Conservation (phyloP, 2,113 vertebrate genomes). For the Chaetorhynchus papuensis region DNA sequence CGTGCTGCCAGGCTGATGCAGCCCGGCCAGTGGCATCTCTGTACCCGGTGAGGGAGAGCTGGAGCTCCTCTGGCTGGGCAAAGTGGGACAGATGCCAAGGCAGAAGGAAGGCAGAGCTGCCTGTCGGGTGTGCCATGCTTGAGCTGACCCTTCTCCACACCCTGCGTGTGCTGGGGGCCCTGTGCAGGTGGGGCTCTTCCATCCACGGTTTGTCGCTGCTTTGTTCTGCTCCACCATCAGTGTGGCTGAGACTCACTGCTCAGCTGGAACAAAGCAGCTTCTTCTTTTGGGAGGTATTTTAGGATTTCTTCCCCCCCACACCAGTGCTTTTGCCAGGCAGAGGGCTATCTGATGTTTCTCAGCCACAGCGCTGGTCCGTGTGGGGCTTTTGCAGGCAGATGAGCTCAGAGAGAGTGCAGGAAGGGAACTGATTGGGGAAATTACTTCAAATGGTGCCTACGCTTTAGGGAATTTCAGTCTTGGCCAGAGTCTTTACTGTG, state of each 20-base stretch:
- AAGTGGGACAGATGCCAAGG: neutral
- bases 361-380: neutral
- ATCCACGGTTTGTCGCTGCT: rapidly evolving
- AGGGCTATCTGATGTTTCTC: neutral
- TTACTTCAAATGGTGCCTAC: neutral
- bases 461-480: neutral
- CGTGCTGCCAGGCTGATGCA: neutral
- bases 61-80: neutral
- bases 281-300: neutral
- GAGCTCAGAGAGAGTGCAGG: neutral
- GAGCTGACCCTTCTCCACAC: neutral
- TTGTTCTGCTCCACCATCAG: neutral
- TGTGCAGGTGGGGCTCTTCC: neutral
- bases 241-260: neutral
- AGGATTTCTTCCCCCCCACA: neutral
- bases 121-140: rapidly evolving
- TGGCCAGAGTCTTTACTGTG: neutral
- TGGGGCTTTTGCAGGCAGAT: neutral
- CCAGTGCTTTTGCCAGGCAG: neutral
- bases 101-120: neutral
- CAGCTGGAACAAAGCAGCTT: neutral
- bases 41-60: neutral
- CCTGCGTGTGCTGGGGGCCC: rapidly evolving
- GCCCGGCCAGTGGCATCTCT: rapidly evolving
- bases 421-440: neutral